A percentile compares a stretch with the other conserved stretches of the same genome.
Evolutionary conservation across 2,888 invertebrate genomes (phyloP).

Genomic region (Stenoptilia bipunctidactyla): DNA sequence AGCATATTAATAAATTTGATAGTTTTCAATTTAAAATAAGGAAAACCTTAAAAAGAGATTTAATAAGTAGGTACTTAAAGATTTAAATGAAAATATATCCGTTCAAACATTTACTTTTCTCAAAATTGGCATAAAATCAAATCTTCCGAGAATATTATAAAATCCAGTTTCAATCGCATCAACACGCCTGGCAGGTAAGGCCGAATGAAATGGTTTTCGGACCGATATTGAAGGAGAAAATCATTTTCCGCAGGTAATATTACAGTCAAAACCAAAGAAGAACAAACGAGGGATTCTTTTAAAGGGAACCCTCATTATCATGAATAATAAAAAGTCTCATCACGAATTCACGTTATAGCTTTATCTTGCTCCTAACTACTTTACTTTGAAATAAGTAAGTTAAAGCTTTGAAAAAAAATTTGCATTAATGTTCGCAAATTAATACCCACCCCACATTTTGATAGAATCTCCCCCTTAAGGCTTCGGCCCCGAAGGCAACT

Average conservation of each 20-base stretch:
- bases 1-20: too few species aligned
- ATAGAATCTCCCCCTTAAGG: constrained; percentile 40
- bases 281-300: background rate
- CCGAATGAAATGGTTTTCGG: background rate
- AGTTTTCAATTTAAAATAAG: too few species aligned
- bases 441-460: constrained; percentile 59
- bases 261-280: background rate
- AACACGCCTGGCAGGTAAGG: background rate
- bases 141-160: too few species aligned
- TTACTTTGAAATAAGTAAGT: constrained; percentile 36
- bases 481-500: constrained; percentile 47
- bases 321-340: constrained; percentile 20
- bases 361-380: constrained; percentile 20
- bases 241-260: background rate
- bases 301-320: constrained; percentile 1
- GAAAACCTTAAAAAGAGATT: too few species aligned
- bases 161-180: background rate
- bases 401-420: too few species aligned
- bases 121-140: too few species aligned
- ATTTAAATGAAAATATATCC: too few species aligned
- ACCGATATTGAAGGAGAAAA: constrained; percentile 1
- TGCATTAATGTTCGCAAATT: constrained; percentile 40
- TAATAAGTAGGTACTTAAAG: too few species aligned
- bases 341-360: constrained; percentile 24
- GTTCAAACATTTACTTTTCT: too few species aligned